A percentile compares a stretch with the other conserved stretches of the same genome.
Evolutionary conservation across 2,113 vertebrate species (phyloP).

Genomic region (Forbesichthys agassizii): DNA sequence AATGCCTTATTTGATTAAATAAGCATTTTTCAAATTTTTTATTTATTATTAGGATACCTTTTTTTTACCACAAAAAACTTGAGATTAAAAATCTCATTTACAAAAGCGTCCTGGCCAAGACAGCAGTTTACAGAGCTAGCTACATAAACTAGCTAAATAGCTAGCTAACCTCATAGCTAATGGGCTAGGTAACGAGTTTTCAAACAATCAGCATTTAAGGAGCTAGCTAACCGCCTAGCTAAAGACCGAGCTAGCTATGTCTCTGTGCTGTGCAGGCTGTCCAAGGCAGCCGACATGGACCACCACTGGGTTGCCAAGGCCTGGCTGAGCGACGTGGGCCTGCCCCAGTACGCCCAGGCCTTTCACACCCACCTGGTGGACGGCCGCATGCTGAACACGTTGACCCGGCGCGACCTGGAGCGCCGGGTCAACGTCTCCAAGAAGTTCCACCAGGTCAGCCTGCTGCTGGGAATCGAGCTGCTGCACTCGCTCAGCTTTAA

Average conservation of each 20-base stretch:
- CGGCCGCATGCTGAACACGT: slow-evolving; percentile 82
- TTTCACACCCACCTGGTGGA: slow-evolving; percentile 87
- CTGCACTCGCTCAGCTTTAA: slow-evolving; percentile 81
- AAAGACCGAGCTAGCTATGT: neutral
- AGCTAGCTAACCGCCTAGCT: neutral
- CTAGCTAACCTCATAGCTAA: neutral
- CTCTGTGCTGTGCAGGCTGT: slow-evolving; percentile 70
- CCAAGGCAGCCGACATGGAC: slow-evolving; percentile 86
- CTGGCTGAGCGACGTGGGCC: slow-evolving; percentile 83
- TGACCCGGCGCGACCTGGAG: slow-evolving; percentile 83
- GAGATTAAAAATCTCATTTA: too few species aligned
- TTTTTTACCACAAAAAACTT: too few species aligned
- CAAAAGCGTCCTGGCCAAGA: too few species aligned
- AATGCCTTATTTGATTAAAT: too few species aligned
- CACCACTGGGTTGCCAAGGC: slow-evolving; percentile 92
- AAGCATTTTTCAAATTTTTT: too few species aligned
- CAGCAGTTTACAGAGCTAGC: too few species aligned
- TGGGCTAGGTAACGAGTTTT: too few species aligned
- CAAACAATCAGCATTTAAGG: too few species aligned
- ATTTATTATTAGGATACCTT: too few species aligned
- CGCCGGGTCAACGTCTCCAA: slow-evolving; percentile 83
- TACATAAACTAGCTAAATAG: too few species aligned
- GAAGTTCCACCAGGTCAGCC: slow-evolving; percentile 86
- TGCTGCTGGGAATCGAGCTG: slow-evolving; percentile 86
- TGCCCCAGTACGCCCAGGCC: slow-evolving; percentile 87